Conservation (phyloP, 2,888 invertebrate genomes). For the Cryptosula pallasiana region DNA sequence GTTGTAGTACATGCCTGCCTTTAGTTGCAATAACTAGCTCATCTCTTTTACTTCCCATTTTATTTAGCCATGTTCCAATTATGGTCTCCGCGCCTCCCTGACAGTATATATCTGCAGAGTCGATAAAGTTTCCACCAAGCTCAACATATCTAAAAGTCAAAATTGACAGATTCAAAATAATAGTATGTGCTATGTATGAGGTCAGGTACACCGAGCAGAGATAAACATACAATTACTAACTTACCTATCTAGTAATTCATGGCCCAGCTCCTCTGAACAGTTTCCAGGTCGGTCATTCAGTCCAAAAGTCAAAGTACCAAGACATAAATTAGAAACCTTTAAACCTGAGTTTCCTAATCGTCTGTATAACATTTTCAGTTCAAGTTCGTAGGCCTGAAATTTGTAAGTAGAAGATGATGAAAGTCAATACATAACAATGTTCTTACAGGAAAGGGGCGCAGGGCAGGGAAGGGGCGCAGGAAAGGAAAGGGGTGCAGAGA, state of each 20-base stretch:
- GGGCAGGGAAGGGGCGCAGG: no score
- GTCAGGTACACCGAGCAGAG: no score
- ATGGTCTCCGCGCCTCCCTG: neutral
- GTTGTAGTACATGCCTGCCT: no score
- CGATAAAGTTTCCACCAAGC: slow-evolving; percentile 54
- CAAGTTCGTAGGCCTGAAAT: no score
- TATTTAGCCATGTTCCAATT: neutral
- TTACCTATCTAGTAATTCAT: neutral
- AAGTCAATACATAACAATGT: no score
- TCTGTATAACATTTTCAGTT: slow-evolving; percentile 34
- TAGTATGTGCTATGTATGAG: no score
- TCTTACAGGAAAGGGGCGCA: no score
- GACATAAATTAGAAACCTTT: slow-evolving; percentile 43
- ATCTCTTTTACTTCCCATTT: neutral
- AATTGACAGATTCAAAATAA: neutral
- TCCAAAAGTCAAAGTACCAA: slow-evolving; percentile 47
- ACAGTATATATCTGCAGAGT: slow-evolving; percentile 17
- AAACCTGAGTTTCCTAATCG: slow-evolving; percentile 40
- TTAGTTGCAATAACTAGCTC: slow-evolving; percentile 4
- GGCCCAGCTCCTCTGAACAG: neutral
- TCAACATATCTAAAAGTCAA: neutral
- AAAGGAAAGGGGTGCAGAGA: no score
- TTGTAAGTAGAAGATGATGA: no score
- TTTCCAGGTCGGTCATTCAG: slow-evolving; percentile 18
- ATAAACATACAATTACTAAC: no score